These are phyloP conservation scores for Phortica okadai DNA, from an alignment of 2,888 invertebrate species.

Conservation along the genomic window DNA sequence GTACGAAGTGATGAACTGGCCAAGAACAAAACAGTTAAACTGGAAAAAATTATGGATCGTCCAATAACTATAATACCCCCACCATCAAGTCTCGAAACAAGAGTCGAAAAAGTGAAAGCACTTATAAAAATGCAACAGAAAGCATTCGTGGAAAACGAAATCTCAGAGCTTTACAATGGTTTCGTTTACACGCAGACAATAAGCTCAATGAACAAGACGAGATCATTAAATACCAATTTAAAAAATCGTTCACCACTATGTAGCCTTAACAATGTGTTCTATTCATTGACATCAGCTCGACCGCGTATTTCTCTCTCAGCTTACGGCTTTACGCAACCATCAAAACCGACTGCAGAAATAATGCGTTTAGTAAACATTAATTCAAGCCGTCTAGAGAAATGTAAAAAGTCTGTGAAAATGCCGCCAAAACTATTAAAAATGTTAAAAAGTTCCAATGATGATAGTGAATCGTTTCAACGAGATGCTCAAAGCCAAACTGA, in stretches of 20 bases:
- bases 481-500: not conserved
- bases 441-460: not conserved
- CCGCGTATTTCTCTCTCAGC: not conserved
- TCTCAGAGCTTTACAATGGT: not conserved
- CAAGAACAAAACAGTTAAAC: too few species aligned
- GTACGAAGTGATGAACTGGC: too few species aligned
- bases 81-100: not conserved
- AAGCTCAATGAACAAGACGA: not conserved
- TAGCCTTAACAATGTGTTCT: not conserved
- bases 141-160: not conserved
- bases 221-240: not conserved
- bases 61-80: not conserved
- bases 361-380: not conserved
- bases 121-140: not conserved
- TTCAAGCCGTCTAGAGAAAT: not conserved
- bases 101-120: not conserved
- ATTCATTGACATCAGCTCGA: not conserved
- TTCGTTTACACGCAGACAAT: constrained; percentile 5
- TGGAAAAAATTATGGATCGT: not conserved
- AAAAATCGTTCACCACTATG: constrained; percentile 6
- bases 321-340: constrained; percentile 1
- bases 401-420: not conserved
- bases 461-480: not conserved
- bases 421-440: constrained; percentile 3
- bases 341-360: not conserved